phyloP scores from a whole-genome alignment of 2,888 invertebrate genomes.

The Caradrina clavipalpis region DNA sequence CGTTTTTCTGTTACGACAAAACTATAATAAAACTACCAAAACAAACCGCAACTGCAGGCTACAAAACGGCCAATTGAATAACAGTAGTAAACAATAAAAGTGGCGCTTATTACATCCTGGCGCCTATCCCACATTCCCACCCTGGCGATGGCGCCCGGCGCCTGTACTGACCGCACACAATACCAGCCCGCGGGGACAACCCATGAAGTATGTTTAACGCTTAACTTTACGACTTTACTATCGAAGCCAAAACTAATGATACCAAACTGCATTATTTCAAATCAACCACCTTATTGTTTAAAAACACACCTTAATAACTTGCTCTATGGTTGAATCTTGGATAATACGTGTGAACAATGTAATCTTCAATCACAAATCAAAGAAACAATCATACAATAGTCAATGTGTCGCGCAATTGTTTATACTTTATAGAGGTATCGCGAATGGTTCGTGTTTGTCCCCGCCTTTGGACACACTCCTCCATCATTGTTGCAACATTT shows the following conservation, averaged over 20 bases:
- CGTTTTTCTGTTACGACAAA: background rate
- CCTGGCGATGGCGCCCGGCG: background rate
- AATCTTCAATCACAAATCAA: constrained; percentile 69
- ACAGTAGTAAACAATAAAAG: background rate
- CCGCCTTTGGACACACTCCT: constrained; percentile 77
- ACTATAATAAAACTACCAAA: background rate
- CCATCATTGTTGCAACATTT: constrained; percentile 78
- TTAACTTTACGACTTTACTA: constrained; percentile 37
- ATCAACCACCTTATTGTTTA: background rate
- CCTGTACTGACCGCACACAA: constrained; percentile 14
- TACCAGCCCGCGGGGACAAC: constrained; percentile 13
- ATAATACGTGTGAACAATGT: constrained; percentile 35
- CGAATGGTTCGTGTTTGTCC: constrained; percentile 71
- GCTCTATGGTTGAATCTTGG: constrained; percentile 15
- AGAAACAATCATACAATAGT: constrained; percentile 65
- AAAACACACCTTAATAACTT: background rate
- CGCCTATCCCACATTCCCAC: constrained; percentile 5
- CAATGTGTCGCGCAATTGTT: constrained; percentile 72
- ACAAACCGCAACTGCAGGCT: background rate
- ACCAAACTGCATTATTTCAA: constrained; percentile 38
- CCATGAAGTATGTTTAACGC: constrained; percentile 37
- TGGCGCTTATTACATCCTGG: background rate
- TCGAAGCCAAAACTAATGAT: constrained; percentile 41
- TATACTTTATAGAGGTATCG: constrained; percentile 63
- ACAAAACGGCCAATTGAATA: constrained; percentile 1